Conservation (phyloP, 2,888 invertebrate species). For the Drosophila emarginata region DNA sequence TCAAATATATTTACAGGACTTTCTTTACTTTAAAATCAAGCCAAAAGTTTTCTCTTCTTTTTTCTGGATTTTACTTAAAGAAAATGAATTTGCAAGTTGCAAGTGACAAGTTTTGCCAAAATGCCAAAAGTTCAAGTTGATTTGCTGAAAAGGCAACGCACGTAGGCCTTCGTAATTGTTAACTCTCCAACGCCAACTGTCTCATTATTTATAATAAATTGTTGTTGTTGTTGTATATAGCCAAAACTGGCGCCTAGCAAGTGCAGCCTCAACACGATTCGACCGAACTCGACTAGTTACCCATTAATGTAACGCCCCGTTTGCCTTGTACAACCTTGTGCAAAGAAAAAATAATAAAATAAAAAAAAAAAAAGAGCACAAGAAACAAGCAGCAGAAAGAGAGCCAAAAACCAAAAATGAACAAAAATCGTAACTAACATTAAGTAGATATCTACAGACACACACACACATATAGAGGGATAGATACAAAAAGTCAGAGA, state of each 20-base stretch:
- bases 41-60: too few relatives aligned
- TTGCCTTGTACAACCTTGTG: constrained; percentile 76
- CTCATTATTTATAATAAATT: constrained; percentile 53
- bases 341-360: constrained; percentile 24
- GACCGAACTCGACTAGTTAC: constrained; percentile 60
- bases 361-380: neutral
- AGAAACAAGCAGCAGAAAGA: constrained; percentile 29
- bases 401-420: neutral
- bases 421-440: constrained; percentile 6
- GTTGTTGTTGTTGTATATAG: constrained; percentile 37
- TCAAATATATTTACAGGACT: too few relatives aligned
- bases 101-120: constrained; percentile 10
- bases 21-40: too few relatives aligned
- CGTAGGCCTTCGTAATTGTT: constrained; percentile 46
- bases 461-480: too few relatives aligned
- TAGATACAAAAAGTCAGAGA: constrained; percentile 25
- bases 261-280: constrained; percentile 36
- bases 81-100: neutral
- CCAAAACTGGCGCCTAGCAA: constrained; percentile 50
- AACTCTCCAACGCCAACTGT: constrained; percentile 34
- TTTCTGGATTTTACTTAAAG: neutral
- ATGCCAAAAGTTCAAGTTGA: constrained; percentile 39
- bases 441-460: constrained; percentile 11
- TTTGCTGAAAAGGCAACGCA: constrained; percentile 28
- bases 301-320: constrained; percentile 73